Percentiles rank a stretch among this genome's conserved stretches.
These are phyloP conservation scores for Gorsachius magnificus DNA, from an alignment of 2,797 vertebrate genomes.

Conservation along the genomic window DNA sequence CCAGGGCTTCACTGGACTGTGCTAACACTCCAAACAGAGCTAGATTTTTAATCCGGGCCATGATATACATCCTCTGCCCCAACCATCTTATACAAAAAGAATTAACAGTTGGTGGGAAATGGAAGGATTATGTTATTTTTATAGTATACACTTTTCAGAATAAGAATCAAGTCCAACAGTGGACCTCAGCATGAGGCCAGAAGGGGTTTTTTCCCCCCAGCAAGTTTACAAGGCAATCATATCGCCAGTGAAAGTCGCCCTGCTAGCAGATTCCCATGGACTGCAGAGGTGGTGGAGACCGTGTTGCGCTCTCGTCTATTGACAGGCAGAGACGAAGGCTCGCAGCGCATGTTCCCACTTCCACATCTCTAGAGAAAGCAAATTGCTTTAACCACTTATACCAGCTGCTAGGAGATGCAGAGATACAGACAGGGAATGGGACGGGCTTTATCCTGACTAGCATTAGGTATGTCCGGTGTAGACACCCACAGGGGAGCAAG, in stretches of 20 bases:
- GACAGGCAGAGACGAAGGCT: not conserved
- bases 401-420: not conserved
- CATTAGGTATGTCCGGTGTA: rapidly evolving
- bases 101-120: not conserved
- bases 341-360: rapidly evolving
- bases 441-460: not conserved
- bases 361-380: not conserved
- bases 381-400: not conserved
- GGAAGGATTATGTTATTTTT: not conserved
- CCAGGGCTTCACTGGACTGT: not conserved
- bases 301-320: not conserved
- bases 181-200: not conserved
- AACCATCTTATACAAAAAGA: rapidly evolving
- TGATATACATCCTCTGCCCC: not conserved
- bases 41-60: rapidly evolving
- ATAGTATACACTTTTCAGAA: rapidly evolving
- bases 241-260: rapidly evolving
- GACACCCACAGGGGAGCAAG: not conserved
- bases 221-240: not conserved
- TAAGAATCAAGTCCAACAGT: rapidly evolving
- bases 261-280: not conserved
- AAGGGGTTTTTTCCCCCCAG: not conserved
- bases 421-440: not conserved
- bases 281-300: not conserved
- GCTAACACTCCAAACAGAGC: rapidly evolving